Percentiles rank a stretch among this genome's conserved stretches.
phyloP scores from a whole-genome alignment of 1,140 invertebrate species.

The Microplitis demolitor region DNA sequence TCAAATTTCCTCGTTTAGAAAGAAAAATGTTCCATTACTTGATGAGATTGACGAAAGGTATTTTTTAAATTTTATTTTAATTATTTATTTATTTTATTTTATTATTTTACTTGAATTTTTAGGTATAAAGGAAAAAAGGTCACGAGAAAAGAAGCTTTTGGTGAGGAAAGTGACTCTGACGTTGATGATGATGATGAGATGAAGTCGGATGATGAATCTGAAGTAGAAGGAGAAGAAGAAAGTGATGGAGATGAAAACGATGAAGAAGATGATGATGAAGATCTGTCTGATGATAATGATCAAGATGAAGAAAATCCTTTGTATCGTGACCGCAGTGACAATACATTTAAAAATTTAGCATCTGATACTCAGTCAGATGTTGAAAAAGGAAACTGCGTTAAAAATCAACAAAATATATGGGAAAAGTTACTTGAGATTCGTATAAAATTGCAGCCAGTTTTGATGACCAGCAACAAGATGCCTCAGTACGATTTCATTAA shows the following conservation, averaged over 20 bases:
- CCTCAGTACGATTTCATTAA: conserved; percentile 68
- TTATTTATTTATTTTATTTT: neutral
- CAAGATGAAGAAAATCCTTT: conserved; percentile 53
- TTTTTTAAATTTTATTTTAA: neutral
- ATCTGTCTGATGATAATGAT: conserved; percentile 35
- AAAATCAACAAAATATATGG: conserved; percentile 79
- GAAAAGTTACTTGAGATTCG: conserved; percentile 81
- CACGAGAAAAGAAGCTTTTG: conserved; percentile 61
- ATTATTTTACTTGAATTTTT: neutral
- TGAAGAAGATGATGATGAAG: conserved; percentile 43
- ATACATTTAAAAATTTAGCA: conserved; percentile 48
- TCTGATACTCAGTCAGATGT: conserved; percentile 64
- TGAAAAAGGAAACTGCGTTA: conserved; percentile 77
- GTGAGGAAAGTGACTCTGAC: conserved; percentile 37
- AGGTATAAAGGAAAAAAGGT: conserved; percentile 75
- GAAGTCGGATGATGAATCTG: conserved; percentile 21
- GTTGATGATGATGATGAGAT: conserved; percentile 21
- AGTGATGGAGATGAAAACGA: conserved; percentile 32
- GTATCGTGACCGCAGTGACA: conserved; percentile 37
- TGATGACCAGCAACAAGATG: conserved; percentile 76
- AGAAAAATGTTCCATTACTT: conserved; percentile 68
- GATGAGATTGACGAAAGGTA: conserved; percentile 68
- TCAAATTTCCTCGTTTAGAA: conserved; percentile 66
- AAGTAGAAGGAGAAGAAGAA: conserved; percentile 51
- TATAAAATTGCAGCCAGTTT: conserved; percentile 83